Conservation (phyloP, 2,797 vertebrate genomes). For the Antrozous pallidus region DNA sequence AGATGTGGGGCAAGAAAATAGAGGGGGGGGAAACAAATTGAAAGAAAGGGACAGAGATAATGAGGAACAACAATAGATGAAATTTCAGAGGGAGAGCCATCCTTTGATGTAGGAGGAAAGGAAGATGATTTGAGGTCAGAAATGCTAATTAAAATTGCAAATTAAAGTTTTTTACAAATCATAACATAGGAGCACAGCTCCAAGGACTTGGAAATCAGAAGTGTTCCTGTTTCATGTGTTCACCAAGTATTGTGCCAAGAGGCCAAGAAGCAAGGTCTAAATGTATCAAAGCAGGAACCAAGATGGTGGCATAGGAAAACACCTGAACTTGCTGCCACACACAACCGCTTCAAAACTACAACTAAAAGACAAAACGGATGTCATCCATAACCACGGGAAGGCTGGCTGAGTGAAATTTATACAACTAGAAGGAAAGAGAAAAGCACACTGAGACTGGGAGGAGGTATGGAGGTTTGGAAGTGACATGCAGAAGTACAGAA, state of each 20-base stretch:
- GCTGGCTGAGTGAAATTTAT: no score
- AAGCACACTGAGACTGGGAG: no score
- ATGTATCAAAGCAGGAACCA: background rate
- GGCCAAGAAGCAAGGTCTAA: background rate
- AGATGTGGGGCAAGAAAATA: background rate
- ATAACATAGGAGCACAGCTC: background rate
- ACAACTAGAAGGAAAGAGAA: no score
- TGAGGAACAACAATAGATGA: background rate
- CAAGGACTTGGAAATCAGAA: background rate
- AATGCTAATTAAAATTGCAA: background rate
- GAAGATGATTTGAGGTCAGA: background rate
- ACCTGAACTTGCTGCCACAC: no score
- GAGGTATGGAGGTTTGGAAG: no score
- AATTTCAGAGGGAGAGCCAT: background rate
- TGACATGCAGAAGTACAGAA: no score
- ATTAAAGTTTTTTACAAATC: conserved; percentile 23
- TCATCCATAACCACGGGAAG: no score
- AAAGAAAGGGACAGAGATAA: background rate
- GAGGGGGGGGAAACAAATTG: background rate
- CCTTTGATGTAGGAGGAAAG: background rate
- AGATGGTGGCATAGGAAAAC: no score
- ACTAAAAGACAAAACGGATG: no score
- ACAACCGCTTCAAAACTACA: no score
- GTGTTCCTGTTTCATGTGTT: background rate
- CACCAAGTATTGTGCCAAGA: background rate